These are phyloP conservation scores for Pocillopora verrucosa DNA, from an alignment of 64 coral and sea anemone species.

Conservation along the genomic window DNA sequence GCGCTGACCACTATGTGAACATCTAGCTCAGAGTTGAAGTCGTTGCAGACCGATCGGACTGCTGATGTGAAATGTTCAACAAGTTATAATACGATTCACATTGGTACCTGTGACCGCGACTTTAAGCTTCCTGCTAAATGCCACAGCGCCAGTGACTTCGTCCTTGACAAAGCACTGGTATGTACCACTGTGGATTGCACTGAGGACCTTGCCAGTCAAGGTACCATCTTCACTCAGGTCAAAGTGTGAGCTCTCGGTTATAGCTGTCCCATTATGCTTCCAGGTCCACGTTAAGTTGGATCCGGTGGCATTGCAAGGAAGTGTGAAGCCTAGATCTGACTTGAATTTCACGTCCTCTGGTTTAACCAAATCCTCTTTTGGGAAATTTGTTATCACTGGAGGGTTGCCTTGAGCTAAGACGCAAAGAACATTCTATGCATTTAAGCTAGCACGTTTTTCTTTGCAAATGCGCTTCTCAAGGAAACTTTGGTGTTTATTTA, in stretches of 20 bases:
- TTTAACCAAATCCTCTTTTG: not conserved
- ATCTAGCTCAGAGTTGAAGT: too few relatives aligned
- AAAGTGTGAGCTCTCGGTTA: not conserved
- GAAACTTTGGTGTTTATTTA: not conserved
- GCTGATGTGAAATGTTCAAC: too few relatives aligned
- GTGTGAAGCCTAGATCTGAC: not conserved
- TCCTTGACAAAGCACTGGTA: conserved; percentile 57
- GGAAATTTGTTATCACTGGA: conserved; percentile 20
- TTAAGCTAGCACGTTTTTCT: not conserved
- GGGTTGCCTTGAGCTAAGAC: not conserved
- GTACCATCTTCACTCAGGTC: not conserved
- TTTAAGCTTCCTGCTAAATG: conserved; percentile 51
- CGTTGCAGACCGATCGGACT: too few relatives aligned
- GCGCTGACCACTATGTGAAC: too few relatives aligned
- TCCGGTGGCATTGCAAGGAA: conserved; percentile 9
- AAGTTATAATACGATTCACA: too few relatives aligned
- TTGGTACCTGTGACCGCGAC: conserved; percentile 49
- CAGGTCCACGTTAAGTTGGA: conserved; percentile 27
- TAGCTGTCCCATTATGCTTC: not conserved
- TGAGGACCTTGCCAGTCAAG: not conserved
- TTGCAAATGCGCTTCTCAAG: not conserved
- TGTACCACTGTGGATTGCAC: not conserved
- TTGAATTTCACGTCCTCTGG: not conserved
- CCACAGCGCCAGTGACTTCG: not conserved
- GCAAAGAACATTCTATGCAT: not conserved